These are phyloP conservation scores for Lymantria dispar DNA, from an alignment of 2,888 invertebrate species.

Conservation along the genomic window DNA sequence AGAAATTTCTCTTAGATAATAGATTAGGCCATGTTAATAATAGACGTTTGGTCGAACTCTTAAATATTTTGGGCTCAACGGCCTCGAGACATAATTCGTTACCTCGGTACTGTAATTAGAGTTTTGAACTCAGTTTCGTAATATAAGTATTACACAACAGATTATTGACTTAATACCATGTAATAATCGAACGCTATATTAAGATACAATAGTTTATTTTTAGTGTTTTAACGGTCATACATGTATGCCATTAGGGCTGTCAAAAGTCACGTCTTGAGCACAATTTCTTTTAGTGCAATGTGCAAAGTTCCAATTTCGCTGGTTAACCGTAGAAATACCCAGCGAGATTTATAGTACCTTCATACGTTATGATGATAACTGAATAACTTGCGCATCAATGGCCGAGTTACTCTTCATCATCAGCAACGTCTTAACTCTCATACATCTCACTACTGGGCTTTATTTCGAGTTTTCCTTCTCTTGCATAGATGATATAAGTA, in stretches of 20 bases:
- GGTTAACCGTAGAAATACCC: no score
- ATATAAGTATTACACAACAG: conserved; percentile 4
- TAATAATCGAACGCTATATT: neutral
- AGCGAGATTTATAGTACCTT: no score
- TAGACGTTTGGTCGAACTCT: neutral
- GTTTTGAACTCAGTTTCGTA: conserved; percentile 3
- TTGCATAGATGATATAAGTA: no score
- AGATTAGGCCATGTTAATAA: neutral
- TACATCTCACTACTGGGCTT: no score
- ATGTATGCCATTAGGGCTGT: neutral
- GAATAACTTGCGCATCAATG: no score
- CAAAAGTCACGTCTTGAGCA: neutral
- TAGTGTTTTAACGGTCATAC: neutral
- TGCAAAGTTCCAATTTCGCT: no score
- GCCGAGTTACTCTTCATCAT: no score
- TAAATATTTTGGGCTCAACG: conserved; percentile 1
- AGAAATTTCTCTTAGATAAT: neutral
- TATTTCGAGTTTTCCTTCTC: no score
- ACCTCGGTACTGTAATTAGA: conserved; percentile 12
- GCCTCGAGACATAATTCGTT: conserved; percentile 12
- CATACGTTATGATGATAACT: no score
- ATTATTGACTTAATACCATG: neutral
- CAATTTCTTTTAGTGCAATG: no score
- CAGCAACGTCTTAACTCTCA: no score
- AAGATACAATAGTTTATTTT: neutral